Conservation (phyloP, 2,113 vertebrate genomes). For the Zootoca vivipara region DNA sequence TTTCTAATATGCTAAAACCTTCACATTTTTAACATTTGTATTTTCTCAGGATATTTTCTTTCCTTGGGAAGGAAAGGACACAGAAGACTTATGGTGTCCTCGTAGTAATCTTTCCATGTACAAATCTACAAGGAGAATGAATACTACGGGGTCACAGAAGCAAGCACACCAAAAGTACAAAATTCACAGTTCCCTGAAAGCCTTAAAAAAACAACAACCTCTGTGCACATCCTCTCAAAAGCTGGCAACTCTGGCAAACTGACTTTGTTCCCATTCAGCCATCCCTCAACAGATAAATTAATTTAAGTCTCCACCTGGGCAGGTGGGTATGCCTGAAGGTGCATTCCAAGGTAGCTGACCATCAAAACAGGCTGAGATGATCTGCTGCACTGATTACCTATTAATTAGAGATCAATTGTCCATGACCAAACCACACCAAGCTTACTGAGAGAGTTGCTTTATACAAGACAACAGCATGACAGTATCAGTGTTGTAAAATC, state of each 20-base stretch:
- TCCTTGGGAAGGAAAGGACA: neutral
- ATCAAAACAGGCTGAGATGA: slow-evolving; percentile 7
- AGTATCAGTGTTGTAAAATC: neutral
- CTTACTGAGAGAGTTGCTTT: neutral
- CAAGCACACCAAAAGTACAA: neutral
- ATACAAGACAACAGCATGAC: neutral
- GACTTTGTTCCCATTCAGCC: neutral
- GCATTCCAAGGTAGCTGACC: slow-evolving; percentile 15
- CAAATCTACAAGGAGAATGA: neutral
- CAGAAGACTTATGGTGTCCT: neutral
- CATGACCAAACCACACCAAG: neutral
- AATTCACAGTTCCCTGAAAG: neutral
- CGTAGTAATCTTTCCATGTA: neutral
- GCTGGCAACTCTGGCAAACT: neutral
- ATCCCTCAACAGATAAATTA: neutral
- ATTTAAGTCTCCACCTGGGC: neutral
- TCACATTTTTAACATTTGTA: slow-evolving; percentile 40
- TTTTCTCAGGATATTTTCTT: slow-evolving; percentile 22
- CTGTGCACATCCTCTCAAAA: neutral
- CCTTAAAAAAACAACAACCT: neutral
- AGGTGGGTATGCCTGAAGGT: slow-evolving; percentile 1
- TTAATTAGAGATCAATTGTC: slow-evolving; percentile 33
- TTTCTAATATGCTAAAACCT: slow-evolving; percentile 49
- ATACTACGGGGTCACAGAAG: neutral
- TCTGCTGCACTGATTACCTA: slow-evolving; percentile 4